These are phyloP conservation scores for Lathronympha strigana DNA, from an alignment of 2,888 invertebrate genomes.

Conservation along the genomic window DNA sequence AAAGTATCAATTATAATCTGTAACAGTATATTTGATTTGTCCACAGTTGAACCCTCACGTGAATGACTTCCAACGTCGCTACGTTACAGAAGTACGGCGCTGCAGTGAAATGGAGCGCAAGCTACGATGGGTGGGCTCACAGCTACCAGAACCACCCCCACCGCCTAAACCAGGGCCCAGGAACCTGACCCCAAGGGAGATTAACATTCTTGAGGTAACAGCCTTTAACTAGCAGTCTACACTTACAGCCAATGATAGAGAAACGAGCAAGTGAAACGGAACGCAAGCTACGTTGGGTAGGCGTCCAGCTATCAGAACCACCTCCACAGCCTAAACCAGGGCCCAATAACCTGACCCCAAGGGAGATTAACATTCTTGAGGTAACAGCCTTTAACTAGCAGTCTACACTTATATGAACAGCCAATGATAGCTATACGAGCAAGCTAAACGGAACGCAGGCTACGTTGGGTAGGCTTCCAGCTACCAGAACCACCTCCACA, in stretches of 20 bases:
- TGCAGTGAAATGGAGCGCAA: conserved; percentile 81
- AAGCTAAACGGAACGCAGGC: conserved; percentile 79
- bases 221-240: too few species aligned
- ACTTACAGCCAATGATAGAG: too few species aligned
- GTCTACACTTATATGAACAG: too few species aligned
- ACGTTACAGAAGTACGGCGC: conserved; percentile 76
- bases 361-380: conserved; percentile 78
- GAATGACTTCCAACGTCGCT: conserved; percentile 78
- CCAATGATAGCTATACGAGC: too few species aligned
- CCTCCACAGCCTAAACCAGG: conserved; percentile 73
- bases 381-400: too few species aligned
- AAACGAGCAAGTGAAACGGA: conserved; percentile 83
- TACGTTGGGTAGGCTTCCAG: conserved; percentile 75
- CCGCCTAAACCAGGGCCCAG: conserved; percentile 68
- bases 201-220: conserved; percentile 70
- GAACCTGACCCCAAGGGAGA: conserved; percentile 70
- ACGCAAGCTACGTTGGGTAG: conserved; percentile 76
- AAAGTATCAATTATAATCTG: too few species aligned
- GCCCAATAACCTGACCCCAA: conserved; percentile 64
- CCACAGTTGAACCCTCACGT: conserved; percentile 76
- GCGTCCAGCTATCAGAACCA: conserved; percentile 72
- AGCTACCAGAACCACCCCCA: conserved; percentile 75
- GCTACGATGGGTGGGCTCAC: conserved; percentile 74
- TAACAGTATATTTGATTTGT: conserved; percentile 40
- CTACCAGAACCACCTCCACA: conserved; percentile 76